Conservation (phyloP, 2,797 vertebrate genomes). For the Syngnathus rostellatus region DNA sequence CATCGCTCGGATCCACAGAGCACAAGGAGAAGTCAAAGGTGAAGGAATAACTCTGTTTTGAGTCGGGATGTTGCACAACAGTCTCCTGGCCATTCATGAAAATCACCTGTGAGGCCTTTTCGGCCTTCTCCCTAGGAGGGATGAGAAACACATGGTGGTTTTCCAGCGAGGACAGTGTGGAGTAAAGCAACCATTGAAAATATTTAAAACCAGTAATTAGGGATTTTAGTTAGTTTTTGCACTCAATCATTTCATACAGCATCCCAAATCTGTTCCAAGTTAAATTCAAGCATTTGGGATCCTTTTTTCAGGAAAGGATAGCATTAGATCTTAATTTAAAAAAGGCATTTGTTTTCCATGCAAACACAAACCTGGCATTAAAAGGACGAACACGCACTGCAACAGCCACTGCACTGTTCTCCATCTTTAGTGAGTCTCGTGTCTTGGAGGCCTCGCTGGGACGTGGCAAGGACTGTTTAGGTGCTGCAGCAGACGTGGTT, state of each 20-base stretch:
- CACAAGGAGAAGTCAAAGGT: constrained; percentile 83
- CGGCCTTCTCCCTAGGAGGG: constrained; percentile 73
- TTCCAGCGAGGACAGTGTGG: background rate
- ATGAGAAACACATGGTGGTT: constrained; percentile 5
- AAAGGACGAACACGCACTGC: constrained; percentile 87
- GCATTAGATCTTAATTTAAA: background rate
- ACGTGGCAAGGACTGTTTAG: constrained; percentile 23
- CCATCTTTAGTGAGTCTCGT: constrained; percentile 64
- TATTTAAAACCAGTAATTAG: background rate
- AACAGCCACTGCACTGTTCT: constrained; percentile 87
- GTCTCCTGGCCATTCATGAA: constrained; percentile 78
- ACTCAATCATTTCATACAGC: no score
- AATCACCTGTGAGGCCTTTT: constrained; percentile 72
- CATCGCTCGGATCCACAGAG: constrained; percentile 75
- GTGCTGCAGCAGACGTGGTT: constrained; percentile 12
- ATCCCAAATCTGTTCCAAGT: no score
- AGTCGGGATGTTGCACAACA: constrained; percentile 73
- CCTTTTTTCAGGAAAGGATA: background rate
- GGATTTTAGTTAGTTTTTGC: background rate
- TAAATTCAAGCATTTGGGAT: no score
- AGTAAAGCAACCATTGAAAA: background rate
- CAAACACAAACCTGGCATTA: constrained; percentile 71
- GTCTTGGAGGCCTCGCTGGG: constrained; percentile 28
- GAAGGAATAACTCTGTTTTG: constrained; percentile 79
- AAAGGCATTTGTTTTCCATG: background rate